Base-by-base conservation (phyloP, 2,797 vertebrate species). In the Tapera naevia region DNA sequence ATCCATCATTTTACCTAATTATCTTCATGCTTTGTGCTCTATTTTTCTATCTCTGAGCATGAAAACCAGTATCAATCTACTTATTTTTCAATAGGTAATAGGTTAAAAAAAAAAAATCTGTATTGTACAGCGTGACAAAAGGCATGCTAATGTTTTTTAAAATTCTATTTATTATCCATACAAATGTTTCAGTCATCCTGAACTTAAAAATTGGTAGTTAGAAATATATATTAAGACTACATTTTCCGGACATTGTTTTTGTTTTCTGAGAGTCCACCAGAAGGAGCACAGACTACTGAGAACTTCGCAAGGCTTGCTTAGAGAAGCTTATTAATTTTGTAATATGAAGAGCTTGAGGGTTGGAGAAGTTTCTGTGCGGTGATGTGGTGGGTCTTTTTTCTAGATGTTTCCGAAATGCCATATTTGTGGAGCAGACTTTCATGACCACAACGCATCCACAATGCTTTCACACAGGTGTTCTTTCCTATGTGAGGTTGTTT, bases 1-100 rank as follows among this genome's bases (percentile, higher is more conserved):
- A 95, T 96, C 86, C 79, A 88, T 97, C 92, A 96, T 89, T 90
- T 83, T 93, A 72, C 58, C 50, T 91, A 81, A 91, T 93, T 96
- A 37, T 83, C 69, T 51, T 83, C 50, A 67, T 88, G 43, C 50
- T 84, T 95, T 86, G 54, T 80, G 56, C 62, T 91, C 45, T 51
- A 87, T 76, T 39, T 66, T 85, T 73, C 51, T 62, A 3, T 93
- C 33, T 81, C 64, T 56, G 32, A 73, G 11, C 27, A 70, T 17
- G 37, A 57, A 79, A 83, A 70, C 56, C 33, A 61, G 46, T 19
- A 69, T 54, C 46, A 43, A 13, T 62, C 23, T n/a, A 17, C 16
- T 86, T 91, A 39, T 57, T 67, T 56, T 62, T 80, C 41, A 65
- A 39, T 39, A 62, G 60, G 24, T 45, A 23, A 35, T 57, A 41